These are phyloP conservation scores for Nymphalis io DNA, from an alignment of 1,140 invertebrate species.

Conservation along the genomic window DNA sequence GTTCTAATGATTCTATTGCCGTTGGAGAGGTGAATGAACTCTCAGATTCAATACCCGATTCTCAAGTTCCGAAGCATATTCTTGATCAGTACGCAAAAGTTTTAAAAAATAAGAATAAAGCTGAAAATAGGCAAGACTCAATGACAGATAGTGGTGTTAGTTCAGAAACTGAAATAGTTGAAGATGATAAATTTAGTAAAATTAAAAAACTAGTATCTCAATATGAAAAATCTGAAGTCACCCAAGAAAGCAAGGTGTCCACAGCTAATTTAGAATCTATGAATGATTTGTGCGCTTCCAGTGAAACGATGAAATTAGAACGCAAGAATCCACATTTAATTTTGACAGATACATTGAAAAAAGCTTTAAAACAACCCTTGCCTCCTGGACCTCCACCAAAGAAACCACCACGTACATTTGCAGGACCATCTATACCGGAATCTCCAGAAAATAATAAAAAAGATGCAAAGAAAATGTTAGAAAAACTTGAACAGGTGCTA, in stretches of 20 bases:
- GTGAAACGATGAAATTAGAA: constrained; percentile 70
- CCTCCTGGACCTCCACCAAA: constrained; percentile 85
- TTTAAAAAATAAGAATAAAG: constrained; percentile 64
- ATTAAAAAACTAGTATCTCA: constrained; percentile 58
- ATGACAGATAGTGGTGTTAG: constrained; percentile 78
- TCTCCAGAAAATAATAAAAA: constrained; percentile 62
- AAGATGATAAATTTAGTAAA: constrained; percentile 59
- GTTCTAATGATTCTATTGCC: constrained; percentile 29
- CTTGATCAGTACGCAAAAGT: constrained; percentile 80
- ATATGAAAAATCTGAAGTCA: constrained; percentile 51
- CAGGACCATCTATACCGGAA: constrained; percentile 46
- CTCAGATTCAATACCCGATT: constrained; percentile 60
- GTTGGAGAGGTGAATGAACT: constrained; percentile 42
- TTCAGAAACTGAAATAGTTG: constrained; percentile 76
- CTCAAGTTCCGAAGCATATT: constrained; percentile 72
- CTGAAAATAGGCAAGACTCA: constrained; percentile 68
- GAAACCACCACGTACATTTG: constrained; percentile 86
- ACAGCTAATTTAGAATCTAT: constrained; percentile 56
- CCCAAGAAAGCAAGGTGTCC: constrained; percentile 21
- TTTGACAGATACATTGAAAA: constrained; percentile 82
- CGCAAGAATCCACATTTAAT: constrained; percentile 70
- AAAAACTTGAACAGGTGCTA: constrained; percentile 82
- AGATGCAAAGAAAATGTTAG: constrained; percentile 82
- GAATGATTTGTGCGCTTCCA: constrained; percentile 63
- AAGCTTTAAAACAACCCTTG: constrained; percentile 83